Evolutionary conservation across 1,140 invertebrate species (phyloP).

Genomic region (Euwallacea similis): DNA sequence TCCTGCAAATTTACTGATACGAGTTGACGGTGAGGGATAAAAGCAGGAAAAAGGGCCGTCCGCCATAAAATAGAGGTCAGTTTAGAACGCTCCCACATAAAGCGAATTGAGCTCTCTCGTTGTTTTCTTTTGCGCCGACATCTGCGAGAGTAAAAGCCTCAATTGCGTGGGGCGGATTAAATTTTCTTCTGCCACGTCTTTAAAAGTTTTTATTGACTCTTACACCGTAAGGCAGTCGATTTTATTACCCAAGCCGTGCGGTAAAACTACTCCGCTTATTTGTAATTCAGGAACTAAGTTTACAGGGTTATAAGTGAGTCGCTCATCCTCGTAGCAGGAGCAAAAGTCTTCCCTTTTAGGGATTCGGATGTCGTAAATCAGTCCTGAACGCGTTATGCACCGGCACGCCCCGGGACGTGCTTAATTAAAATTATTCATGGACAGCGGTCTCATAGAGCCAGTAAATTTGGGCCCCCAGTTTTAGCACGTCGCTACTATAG

Average conservation of each 20-base stretch:
- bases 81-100: constrained; percentile 19
- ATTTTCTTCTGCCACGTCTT: no score
- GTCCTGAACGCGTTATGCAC: constrained; percentile 28
- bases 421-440: constrained; percentile 39
- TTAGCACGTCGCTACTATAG: constrained; percentile 20
- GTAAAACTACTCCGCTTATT: neutral
- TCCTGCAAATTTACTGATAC: constrained; percentile 20
- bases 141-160: no score
- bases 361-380: constrained; percentile 31
- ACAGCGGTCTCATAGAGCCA: constrained; percentile 33
- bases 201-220: no score
- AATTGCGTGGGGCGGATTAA: no score
- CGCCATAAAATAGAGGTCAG: constrained; percentile 24
- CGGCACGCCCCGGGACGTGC: constrained; percentile 33
- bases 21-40: constrained; percentile 10
- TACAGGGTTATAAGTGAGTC: neutral
- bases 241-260: no score
- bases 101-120: constrained; percentile 15
- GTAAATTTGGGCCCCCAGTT: constrained; percentile 33
- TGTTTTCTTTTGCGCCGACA: constrained; percentile 20
- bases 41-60: constrained; percentile 10
- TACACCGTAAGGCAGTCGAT: no score
- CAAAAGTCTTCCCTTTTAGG: constrained; percentile 7
- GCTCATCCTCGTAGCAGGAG: constrained; percentile 6
- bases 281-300: neutral